Percentiles rank a stretch among this genome's conserved stretches.
These are phyloP conservation scores for Perdita meconis DNA, from an alignment of 2,888 invertebrate genomes.

Conservation along the genomic window DNA sequence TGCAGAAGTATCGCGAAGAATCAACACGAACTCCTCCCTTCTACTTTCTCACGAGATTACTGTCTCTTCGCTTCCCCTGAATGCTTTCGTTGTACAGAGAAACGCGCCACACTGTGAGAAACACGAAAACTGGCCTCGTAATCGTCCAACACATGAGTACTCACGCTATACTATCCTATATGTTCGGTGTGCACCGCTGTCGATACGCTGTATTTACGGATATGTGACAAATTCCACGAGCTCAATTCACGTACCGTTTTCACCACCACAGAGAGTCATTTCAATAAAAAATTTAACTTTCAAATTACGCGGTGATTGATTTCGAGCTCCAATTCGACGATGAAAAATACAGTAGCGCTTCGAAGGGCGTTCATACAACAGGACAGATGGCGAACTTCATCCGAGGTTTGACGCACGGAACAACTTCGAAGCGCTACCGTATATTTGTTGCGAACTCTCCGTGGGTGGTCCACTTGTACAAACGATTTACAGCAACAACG, in stretches of 20 bases:
- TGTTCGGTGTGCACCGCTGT: slow-evolving; percentile 70
- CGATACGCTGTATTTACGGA: slow-evolving; percentile 53
- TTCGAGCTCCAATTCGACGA: background rate
- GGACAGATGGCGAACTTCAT: no score
- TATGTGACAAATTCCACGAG: slow-evolving; percentile 33
- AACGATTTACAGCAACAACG: slow-evolving; percentile 1
- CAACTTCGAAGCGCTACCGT: no score
- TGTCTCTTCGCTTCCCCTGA: slow-evolving; percentile 49
- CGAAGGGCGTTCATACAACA: no score
- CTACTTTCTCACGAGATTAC: slow-evolving; percentile 24
- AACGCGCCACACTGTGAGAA: slow-evolving; percentile 25
- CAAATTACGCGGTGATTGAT: background rate
- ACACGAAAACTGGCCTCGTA: slow-evolving; percentile 64
- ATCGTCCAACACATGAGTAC: slow-evolving; percentile 55
- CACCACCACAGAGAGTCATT: slow-evolving; percentile 22
- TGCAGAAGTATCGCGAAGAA: slow-evolving; percentile 6
- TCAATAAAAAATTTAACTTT: background rate
- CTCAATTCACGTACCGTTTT: slow-evolving; percentile 18
- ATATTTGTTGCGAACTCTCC: background rate
- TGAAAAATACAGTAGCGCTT: no score
- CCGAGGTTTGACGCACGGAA: no score
- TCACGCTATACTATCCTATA: slow-evolving; percentile 65
- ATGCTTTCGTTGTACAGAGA: slow-evolving; percentile 63
- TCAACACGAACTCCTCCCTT: slow-evolving; percentile 30
- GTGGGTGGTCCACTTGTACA: background rate